Conservation (phyloP, 2,888 invertebrate species). For the Steinernema carpocapsae region DNA sequence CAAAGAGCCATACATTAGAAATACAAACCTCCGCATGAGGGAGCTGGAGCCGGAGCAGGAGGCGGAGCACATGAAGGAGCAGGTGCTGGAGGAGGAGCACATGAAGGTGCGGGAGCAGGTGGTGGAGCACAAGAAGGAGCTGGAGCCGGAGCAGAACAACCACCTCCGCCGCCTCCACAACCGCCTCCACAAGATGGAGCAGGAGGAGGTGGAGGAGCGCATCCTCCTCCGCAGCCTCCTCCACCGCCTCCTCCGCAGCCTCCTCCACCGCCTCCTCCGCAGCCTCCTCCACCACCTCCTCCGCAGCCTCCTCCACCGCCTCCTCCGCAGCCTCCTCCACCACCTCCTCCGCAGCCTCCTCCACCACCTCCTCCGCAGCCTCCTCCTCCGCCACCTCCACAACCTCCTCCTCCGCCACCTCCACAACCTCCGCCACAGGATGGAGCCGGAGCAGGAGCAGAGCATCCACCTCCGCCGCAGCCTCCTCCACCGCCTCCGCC, state of each 20-base stretch:
- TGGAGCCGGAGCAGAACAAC: background rate
- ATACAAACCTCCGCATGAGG: background rate
- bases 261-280: constrained; percentile 25
- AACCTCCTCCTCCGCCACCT: background rate
- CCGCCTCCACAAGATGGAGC: background rate
- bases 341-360: background rate
- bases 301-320: background rate
- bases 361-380: background rate
- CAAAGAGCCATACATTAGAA: too few relatives aligned
- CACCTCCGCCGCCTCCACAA: too few relatives aligned
- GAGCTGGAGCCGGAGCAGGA: background rate
- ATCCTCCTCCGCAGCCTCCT: constrained; percentile 18
- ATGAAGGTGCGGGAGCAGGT: constrained; percentile 10
- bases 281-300: too few relatives aligned
- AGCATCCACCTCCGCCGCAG: background rate
- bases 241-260: background rate
- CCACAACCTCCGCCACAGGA: constrained; percentile 4
- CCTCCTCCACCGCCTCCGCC: constrained; percentile 20
- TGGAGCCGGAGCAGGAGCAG: background rate
- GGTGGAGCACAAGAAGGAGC: background rate
- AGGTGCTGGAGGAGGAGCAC: constrained; percentile 14
- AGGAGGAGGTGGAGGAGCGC: background rate
- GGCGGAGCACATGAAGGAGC: background rate
- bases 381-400: constrained; percentile 4
- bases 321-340: constrained; percentile 11